Evolutionary conservation across 2,888 invertebrate genomes (phyloP).

Genomic region (Microplitis deprimator): DNA sequence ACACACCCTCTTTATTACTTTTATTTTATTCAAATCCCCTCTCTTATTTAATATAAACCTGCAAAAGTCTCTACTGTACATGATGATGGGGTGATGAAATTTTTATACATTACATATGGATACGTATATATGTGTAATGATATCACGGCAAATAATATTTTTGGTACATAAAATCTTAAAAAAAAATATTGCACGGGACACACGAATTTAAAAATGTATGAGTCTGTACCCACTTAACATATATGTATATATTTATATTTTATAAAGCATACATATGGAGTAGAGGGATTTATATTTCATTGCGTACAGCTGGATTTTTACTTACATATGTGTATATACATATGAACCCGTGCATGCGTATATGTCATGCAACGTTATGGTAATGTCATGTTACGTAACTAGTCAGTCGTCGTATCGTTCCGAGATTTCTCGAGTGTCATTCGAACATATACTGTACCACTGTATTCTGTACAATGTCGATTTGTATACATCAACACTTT

Average conservation of each 20-base stretch:
- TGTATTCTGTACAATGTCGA: neutral
- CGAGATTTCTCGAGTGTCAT: constrained; percentile 37
- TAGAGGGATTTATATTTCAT: constrained; percentile 20
- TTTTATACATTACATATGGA: neutral
- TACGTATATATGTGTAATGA: no score
- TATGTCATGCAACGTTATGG: constrained; percentile 43
- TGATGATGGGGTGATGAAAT: neutral
- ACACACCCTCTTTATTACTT: constrained; percentile 42
- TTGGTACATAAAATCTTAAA: no score
- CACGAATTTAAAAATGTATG: no score
- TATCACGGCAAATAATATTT: no score
- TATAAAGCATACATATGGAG: neutral
- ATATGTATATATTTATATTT: neutral
- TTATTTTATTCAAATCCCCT: constrained; percentile 38
- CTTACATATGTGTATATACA: no score
- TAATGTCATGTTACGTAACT: constrained; percentile 51
- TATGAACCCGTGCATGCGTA: constrained; percentile 8
- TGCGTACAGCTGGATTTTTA: neutral
- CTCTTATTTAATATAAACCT: constrained; percentile 9
- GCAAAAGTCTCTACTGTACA: neutral
- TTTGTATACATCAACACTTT: constrained; percentile 37
- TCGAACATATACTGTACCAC: constrained; percentile 37
- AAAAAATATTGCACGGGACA: no score
- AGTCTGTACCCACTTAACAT: no score
- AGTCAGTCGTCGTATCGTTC: constrained; percentile 31